Evolutionary conservation across 2,113 vertebrate species (phyloP), one percentile per base, ranked within the genome.

Genomic region (Hystrix cristata): DNA sequence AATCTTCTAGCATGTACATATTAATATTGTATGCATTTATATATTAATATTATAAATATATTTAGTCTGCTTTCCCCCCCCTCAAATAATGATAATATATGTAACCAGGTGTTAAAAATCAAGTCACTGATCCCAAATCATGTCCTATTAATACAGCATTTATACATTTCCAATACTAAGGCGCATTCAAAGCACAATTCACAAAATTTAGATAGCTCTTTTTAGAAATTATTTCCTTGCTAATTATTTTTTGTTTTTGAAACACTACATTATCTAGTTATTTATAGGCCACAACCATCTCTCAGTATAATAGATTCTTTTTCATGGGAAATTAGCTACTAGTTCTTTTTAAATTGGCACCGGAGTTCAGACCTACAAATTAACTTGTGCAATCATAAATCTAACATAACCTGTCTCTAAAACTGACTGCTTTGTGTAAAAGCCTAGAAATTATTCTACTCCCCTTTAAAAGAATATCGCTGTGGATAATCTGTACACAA

Each of bases 331-430:
- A 96, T 97, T 97, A 95, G 23, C 48, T 94, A 74, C 55, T 84
- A 94, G 64, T 94, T 97, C 87, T 97, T 97, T 97, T 97, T 15
- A 95, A 97, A 94, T 87, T 92, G 71, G 78, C 92, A 88, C 46
- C 72, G n/a, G 5, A 71, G 23, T 95, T 95, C 71, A 97, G 72
- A 98, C 55, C 95, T 97, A 90, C 95, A 95, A 91, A 98, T 98
- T 98, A 96, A 96, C 92, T 85, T 95, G 92, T 94, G 84, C 79
- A 94, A 76, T 97, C n/a, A 1, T 92, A 94, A 95, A 82, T 85
- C 84, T 95, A 91, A 86, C 84, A 87, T 91, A 69, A 80, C 74
- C 59, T 34, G 48, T 79, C 94, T 98, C 88, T 94, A 91, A 96
- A 97, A 91, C 87, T 94, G 81, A 79, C 91, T 88, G 43, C 67